Percentiles rank a stretch among this genome's conserved stretches.
Conservation (phyloP, 2,888 invertebrate species). For the Hesperia comma region DNA sequence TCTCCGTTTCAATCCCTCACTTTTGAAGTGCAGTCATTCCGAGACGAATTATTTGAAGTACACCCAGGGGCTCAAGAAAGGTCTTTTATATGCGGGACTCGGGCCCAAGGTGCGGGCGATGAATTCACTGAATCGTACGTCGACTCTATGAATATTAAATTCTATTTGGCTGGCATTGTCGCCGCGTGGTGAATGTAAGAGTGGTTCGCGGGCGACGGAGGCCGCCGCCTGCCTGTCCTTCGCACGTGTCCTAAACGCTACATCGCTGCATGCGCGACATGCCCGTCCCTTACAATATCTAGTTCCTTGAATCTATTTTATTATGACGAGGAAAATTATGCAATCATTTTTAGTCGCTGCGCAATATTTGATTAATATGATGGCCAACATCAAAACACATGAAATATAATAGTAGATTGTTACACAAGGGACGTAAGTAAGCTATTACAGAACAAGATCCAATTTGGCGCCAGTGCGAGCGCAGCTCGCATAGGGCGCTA, state of each 20-base stretch:
- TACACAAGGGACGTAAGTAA: too few relatives aligned
- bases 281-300: background rate
- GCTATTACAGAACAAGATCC: too few relatives aligned
- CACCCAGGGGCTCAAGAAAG: constrained; percentile 72
- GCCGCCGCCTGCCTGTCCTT: constrained; percentile 38
- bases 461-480: too few relatives aligned
- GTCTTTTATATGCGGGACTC: constrained; percentile 78
- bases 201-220: constrained; percentile 50
- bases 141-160: constrained; percentile 82
- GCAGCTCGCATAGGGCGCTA: too few relatives aligned
- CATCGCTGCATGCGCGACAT: constrained; percentile 17
- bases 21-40: constrained; percentile 73
- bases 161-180: constrained; percentile 80
- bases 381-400: too few relatives aligned
- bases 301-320: background rate
- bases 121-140: constrained; percentile 82
- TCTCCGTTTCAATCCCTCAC: constrained; percentile 64
- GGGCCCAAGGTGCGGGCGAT: constrained; percentile 79
- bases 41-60: constrained; percentile 78
- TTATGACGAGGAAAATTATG: too few relatives aligned
- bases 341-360: too few relatives aligned
- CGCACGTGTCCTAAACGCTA: constrained; percentile 44
- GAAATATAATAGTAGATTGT: too few relatives aligned
- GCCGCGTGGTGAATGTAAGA: constrained; percentile 71
- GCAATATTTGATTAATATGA: too few relatives aligned